Evolutionary conservation across 2,888 invertebrate genomes (phyloP).

Genomic region (Lordiphosa fenestrarum): DNA sequence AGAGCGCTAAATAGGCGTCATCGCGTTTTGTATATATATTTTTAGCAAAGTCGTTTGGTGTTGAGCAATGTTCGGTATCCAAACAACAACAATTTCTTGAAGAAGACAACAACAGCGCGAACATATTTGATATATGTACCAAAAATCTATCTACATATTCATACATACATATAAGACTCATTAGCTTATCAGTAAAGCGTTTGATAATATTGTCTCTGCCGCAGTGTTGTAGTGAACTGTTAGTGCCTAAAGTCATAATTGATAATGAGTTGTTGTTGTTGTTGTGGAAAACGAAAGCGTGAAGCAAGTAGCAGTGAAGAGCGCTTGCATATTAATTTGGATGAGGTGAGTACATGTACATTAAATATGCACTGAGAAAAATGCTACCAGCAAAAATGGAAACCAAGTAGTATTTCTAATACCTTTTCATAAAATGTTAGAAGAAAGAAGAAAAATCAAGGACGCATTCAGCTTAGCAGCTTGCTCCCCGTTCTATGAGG

Average conservation of each 20-base stretch:
- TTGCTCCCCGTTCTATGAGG: too few species aligned
- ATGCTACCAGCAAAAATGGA: too few species aligned
- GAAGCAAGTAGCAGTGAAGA: constrained; percentile 19
- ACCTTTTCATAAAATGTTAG: too few species aligned
- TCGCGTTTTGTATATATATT: constrained; percentile 5
- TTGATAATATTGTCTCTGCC: constrained; percentile 3
- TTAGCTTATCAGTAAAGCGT: constrained; percentile 5
- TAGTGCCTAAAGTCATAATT: not conserved
- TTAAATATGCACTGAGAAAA: not conserved
- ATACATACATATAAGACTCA: not conserved
- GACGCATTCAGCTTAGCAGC: too few species aligned
- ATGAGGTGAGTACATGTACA: constrained; percentile 41
- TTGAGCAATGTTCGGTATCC: not conserved
- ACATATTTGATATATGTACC: not conserved
- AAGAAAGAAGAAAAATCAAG: too few species aligned
- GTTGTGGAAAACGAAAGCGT: constrained; percentile 44
- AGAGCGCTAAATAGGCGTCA: constrained; percentile 4
- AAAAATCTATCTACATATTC: not conserved
- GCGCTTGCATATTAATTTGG: constrained; percentile 10
- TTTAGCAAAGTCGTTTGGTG: constrained; percentile 13
- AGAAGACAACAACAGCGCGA: not conserved
- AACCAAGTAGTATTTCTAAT: too few species aligned
- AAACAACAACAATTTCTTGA: not conserved
- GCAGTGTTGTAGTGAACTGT: not conserved
- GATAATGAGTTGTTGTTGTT: constrained; percentile 51